Conservation (phyloP, 2,888 invertebrate species). For the Diarsia mendica region DNA sequence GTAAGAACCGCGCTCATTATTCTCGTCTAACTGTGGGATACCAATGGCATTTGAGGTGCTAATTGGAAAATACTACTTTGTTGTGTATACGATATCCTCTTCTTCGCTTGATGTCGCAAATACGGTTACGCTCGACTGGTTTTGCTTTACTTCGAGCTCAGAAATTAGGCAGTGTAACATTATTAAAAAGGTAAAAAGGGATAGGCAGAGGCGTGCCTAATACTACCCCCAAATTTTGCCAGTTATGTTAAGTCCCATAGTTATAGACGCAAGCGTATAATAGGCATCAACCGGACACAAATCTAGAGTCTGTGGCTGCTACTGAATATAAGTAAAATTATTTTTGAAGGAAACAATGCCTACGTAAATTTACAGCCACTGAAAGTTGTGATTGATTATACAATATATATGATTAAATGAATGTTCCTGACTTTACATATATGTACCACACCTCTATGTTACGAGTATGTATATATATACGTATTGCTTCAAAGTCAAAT, state of each 20-base stretch:
- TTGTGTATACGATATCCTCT: conserved; percentile 48
- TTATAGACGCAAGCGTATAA: no score
- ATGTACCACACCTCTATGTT: not conserved
- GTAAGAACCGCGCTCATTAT: conserved; percentile 65
- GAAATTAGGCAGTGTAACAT: not conserved
- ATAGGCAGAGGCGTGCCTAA: no score
- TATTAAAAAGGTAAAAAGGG: no score
- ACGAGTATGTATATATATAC: not conserved
- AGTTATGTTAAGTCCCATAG: no score
- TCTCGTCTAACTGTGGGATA: conserved; percentile 70
- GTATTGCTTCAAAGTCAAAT: conserved; percentile 34
- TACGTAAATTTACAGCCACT: not conserved
- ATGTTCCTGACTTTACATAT: not conserved
- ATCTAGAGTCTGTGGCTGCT: no score
- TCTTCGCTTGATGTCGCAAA: conserved; percentile 43
- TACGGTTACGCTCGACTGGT: conserved; percentile 15
- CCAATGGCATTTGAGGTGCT: conserved; percentile 72
- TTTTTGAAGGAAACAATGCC: not conserved
- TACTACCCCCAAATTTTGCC: no score
- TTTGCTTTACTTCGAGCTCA: conserved; percentile 4
- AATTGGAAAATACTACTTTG: conserved; percentile 67
- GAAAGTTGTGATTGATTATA: not conserved
- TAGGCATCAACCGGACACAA: no score
- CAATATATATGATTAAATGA: no score
- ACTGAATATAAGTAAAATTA: not conserved